Evolutionary conservation across 37 sponge, comb jelly and placozoan genomes (phyloP).

Genomic region (Chondrilla cf. caribensis): DNA sequence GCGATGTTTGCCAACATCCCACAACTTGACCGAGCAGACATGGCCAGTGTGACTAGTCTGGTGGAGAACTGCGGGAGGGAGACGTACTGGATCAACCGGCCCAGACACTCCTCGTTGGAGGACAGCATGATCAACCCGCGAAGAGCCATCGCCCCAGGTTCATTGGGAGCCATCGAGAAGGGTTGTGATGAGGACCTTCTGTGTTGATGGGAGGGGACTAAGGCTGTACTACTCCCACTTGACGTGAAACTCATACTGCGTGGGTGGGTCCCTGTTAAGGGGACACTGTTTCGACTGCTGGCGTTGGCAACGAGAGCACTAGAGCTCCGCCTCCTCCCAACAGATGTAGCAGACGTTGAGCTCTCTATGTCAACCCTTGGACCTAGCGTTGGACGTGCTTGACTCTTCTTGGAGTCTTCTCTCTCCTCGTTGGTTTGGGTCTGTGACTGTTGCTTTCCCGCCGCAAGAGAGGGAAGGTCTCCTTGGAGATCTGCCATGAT

Average conservation of each 20-base stretch:
- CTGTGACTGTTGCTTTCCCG: not conserved
- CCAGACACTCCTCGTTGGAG: conserved; percentile 67
- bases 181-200: conserved; percentile 3
- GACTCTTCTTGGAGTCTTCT: not conserved
- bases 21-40: conserved; percentile 24
- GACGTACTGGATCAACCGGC: conserved; percentile 54
- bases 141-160: conserved; percentile 42
- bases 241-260: conserved; percentile 21
- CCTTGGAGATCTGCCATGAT: conserved; percentile 42
- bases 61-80: conserved; percentile 62
- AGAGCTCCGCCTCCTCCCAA: not conserved
- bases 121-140: conserved; percentile 52
- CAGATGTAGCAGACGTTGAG: not conserved
- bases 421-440: not conserved
- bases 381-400: not conserved
- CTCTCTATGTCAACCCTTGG: not conserved
- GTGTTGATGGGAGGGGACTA: conserved; percentile 1
- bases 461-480: not conserved
- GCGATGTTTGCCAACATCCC: conserved; percentile 46
- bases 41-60: conserved; percentile 36
- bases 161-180: conserved; percentile 26
- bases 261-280: not conserved
- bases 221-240: conserved; percentile 1
- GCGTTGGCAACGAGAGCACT: conserved; percentile 10
- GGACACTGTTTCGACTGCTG: too few species aligned